phyloP scores from a whole-genome alignment of 64 coral and sea anemone genomes.

The Porites australiensis region DNA sequence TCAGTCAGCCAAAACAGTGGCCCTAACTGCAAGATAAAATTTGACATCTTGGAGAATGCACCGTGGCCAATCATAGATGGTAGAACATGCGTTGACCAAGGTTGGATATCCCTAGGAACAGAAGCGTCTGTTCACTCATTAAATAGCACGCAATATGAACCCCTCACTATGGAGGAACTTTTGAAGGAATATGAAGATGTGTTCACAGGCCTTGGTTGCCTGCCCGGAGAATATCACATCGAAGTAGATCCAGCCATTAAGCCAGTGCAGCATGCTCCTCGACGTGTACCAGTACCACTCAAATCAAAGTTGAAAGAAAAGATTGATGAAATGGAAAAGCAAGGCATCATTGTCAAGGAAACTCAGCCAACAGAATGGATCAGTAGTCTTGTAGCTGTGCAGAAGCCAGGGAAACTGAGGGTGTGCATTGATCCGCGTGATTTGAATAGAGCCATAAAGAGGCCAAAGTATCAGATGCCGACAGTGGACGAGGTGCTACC shows the following conservation, averaged over 20 bases:
- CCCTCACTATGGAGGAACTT: background rate
- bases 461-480: background rate
- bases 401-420: background rate
- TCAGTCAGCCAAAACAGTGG: too few relatives aligned
- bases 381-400: background rate
- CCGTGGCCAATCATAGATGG: constrained; percentile 9
- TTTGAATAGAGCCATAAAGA: background rate
- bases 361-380: background rate
- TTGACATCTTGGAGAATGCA: background rate
- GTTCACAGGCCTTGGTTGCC: background rate
- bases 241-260: too few relatives aligned
- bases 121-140: too few relatives aligned
- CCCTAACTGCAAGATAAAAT: too few relatives aligned
- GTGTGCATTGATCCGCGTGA: too few relatives aligned
- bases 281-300: too few relatives aligned
- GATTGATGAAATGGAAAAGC: too few relatives aligned
- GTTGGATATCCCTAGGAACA: too few relatives aligned
- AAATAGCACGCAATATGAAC: background rate
- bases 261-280: too few relatives aligned
- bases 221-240: background rate
- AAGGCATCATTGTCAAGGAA: background rate
- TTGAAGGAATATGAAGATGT: too few relatives aligned
- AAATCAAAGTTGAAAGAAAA: too few relatives aligned
- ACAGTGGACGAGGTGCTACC: constrained; percentile 12
- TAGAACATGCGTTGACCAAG: background rate